phyloP scores from a whole-genome alignment of 2,797 vertebrate species.

The Ficedula albicollis region DNA sequence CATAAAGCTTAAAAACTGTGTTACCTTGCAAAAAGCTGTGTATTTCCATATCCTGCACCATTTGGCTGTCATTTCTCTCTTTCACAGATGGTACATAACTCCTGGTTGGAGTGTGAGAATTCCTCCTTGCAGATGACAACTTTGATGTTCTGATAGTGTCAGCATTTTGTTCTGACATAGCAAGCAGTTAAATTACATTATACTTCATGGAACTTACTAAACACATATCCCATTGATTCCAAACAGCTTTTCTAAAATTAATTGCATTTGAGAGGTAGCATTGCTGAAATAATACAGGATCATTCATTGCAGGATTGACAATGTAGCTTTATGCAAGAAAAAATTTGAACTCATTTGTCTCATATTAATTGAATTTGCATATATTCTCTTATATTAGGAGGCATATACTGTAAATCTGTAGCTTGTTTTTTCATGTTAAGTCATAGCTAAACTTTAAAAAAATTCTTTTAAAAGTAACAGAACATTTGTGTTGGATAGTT shows the following conservation, averaged over 20 bases:
- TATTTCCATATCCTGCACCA: not conserved
- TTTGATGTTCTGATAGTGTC: not conserved
- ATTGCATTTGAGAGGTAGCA: not conserved
- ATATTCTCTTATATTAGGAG: not conserved
- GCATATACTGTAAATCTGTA: not conserved
- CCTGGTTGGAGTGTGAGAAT: not conserved
- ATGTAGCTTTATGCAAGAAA: not conserved
- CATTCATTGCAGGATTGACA: not conserved
- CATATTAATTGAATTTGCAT: not conserved
- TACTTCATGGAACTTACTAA: not conserved
- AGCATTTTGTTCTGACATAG: conserved; percentile 14
- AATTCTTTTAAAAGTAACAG: not conserved
- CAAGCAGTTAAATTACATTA: not conserved
- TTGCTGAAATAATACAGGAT: not conserved
- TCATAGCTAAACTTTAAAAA: not conserved
- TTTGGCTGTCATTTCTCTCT: conserved; percentile 2
- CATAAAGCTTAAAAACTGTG: not conserved
- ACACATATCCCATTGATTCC: not conserved
- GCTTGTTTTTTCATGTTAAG: not conserved
- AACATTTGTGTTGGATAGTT: not conserved
- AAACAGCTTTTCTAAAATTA: not conserved
- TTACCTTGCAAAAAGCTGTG: not conserved
- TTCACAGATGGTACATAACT: conserved; percentile 7
- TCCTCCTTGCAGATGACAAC: not conserved
- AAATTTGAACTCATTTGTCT: not conserved